Percentiles rank a stretch among this genome's conserved stretches.
phyloP scores from a whole-genome alignment of 2,113 vertebrate species.

The Thinocorus orbignyianus region DNA sequence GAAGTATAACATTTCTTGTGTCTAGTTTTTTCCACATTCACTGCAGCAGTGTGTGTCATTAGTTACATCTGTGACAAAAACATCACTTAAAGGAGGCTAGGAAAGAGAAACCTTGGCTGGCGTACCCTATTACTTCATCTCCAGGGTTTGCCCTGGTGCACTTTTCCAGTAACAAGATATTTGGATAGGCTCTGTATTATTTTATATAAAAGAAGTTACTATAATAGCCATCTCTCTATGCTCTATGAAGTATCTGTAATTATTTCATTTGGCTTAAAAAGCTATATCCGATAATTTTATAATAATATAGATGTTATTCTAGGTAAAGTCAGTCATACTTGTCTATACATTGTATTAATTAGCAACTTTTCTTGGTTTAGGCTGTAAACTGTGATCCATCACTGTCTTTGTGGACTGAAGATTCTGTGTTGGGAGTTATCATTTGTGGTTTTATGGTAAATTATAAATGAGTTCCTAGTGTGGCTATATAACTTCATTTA shows the following conservation, averaged over 20 bases:
- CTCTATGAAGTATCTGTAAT: background rate
- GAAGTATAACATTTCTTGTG: slow-evolving; percentile 64
- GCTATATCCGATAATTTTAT: background rate
- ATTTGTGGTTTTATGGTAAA: background rate
- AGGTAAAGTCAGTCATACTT: background rate
- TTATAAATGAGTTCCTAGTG: background rate
- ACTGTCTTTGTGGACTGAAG: background rate
- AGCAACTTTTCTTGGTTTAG: background rate
- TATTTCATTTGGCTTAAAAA: background rate
- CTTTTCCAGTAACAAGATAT: slow-evolving; percentile 33
- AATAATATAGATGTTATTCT: background rate
- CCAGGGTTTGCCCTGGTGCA: slow-evolving; percentile 1
- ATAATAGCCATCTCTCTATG: background rate
- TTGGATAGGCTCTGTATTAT: background rate
- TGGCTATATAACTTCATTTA: background rate
- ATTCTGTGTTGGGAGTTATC: background rate
- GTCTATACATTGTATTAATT: background rate
- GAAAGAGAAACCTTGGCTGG: slow-evolving; percentile 26
- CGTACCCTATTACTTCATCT: slow-evolving; percentile 32
- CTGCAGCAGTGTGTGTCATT: slow-evolving; percentile 61
- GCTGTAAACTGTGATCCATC: background rate
- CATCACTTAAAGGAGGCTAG: slow-evolving; percentile 32
- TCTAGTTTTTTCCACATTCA: slow-evolving; percentile 66
- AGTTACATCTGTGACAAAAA: slow-evolving; percentile 68
- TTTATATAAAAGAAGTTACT: background rate